Percentiles rank a stretch among this genome's conserved stretches.
phyloP scores from a whole-genome alignment of 2,888 invertebrate genomes.

The Diplolepis rosae region DNA sequence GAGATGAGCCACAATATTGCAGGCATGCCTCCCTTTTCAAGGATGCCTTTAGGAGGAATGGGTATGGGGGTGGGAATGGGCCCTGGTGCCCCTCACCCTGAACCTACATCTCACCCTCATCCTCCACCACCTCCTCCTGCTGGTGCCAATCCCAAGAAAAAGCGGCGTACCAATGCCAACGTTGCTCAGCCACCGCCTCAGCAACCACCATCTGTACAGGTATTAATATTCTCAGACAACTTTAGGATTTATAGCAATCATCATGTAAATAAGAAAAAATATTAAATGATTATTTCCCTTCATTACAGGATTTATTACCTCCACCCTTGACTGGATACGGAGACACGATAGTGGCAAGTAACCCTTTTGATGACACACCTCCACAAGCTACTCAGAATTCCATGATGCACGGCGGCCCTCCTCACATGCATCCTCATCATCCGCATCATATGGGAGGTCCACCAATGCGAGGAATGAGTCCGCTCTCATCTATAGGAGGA shows the following conservation, averaged over 20 bases:
- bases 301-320: constrained; percentile 84
- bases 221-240: too few relatives aligned
- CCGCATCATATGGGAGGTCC: constrained; percentile 80
- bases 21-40: constrained; percentile 85
- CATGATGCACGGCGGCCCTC: constrained; percentile 75
- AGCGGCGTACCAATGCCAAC: constrained; percentile 85
- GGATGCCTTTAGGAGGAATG: constrained; percentile 83
- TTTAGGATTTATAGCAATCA: too few relatives aligned
- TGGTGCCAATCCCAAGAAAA: constrained; percentile 90
- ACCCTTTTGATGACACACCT: constrained; percentile 94
- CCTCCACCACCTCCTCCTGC: constrained; percentile 83
- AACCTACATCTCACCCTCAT: constrained; percentile 81
- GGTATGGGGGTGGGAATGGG: constrained; percentile 75
- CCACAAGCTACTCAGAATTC: constrained; percentile 74
- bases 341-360: constrained; percentile 94
- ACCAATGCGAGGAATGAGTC: constrained; percentile 81
- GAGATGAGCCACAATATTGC: constrained; percentile 87
- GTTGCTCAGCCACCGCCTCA: constrained; percentile 82
- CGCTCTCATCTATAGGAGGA: constrained; percentile 74
- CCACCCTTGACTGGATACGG: constrained; percentile 91
- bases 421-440: constrained; percentile 74
- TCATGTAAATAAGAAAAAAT: too few relatives aligned
- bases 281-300: too few relatives aligned
- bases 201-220: constrained; percentile 80
- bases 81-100: constrained; percentile 80